Conservation (phyloP, 2,797 vertebrate species). For the Sebastiscus tertius region DNA sequence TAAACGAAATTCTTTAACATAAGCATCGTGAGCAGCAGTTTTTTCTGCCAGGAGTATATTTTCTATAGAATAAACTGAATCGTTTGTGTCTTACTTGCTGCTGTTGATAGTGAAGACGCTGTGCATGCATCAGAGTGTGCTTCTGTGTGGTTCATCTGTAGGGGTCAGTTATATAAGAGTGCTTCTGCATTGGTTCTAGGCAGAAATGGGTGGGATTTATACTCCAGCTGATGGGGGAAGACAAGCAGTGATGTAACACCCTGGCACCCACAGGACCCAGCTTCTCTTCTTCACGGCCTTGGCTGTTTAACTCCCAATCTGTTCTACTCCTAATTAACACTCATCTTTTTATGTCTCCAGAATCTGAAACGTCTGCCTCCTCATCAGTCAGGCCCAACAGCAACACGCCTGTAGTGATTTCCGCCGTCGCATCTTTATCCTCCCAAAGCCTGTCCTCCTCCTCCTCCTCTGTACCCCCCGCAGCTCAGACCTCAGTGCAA, state of each 20-base stretch:
- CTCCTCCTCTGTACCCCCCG: conserved; percentile 41
- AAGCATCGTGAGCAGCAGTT: background rate
- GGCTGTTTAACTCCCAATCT: conserved; percentile 27
- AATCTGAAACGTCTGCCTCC: conserved; percentile 59
- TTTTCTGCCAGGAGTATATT: background rate
- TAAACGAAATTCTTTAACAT: background rate
- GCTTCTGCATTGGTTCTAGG: conserved; percentile 60
- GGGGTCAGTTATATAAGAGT: conserved; percentile 72
- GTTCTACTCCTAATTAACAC: conserved; percentile 36
- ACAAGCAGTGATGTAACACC: conserved; percentile 58
- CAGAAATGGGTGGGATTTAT: conserved; percentile 86
- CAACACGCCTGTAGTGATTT: conserved; percentile 48
- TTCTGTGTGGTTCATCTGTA: conserved; percentile 29
- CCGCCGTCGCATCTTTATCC: conserved; percentile 43
- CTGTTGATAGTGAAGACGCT: conserved; percentile 21
- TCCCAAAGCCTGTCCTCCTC: conserved; percentile 36
- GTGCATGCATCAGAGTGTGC: conserved; percentile 22
- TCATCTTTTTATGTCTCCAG: conserved; percentile 56
- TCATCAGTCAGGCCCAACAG: conserved; percentile 40
- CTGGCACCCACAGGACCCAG: conserved; percentile 35
- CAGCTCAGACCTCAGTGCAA: conserved; percentile 47
- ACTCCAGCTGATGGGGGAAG: conserved; percentile 81
- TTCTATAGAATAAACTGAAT: conserved; percentile 11
- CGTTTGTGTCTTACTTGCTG: background rate
- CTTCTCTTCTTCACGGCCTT: conserved; percentile 39